These are phyloP conservation scores for Heliothis subflexa DNA, from an alignment of 1,140 invertebrate genomes.

Conservation along the genomic window DNA sequence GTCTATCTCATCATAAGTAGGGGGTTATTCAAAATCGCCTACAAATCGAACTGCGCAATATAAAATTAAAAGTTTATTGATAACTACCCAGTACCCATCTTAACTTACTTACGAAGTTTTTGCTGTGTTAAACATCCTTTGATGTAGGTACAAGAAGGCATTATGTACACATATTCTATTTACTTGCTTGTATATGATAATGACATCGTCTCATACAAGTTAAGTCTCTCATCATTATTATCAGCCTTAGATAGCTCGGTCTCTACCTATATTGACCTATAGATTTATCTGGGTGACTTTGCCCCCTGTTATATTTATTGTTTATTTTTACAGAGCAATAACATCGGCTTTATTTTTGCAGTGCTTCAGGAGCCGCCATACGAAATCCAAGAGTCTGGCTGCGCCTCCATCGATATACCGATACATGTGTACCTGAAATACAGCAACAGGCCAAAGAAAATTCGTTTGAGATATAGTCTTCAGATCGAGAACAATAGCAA, in stretches of 20 bases:
- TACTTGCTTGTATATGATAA: too few species aligned
- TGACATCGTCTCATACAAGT: slow-evolving; percentile 11
- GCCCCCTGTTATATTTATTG: slow-evolving; percentile 16
- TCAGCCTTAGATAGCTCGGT: slow-evolving; percentile 46
- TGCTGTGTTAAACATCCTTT: too few species aligned
- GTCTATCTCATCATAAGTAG: too few species aligned
- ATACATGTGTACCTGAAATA: slow-evolving; percentile 83
- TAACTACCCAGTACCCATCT: too few species aligned
- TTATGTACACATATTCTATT: slow-evolving; percentile 7
- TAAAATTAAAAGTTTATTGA: too few species aligned
- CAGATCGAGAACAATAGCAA: slow-evolving; percentile 76
- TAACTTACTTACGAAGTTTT: too few species aligned
- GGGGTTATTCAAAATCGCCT: too few species aligned
- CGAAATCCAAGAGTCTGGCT: slow-evolving; percentile 82
- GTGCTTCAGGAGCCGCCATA: slow-evolving; percentile 83
- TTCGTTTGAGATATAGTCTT: slow-evolving; percentile 76
- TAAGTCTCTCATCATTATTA: slow-evolving; percentile 40
- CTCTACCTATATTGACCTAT: slow-evolving; percentile 46
- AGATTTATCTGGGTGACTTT: slow-evolving; percentile 55
- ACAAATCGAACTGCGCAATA: too few species aligned
- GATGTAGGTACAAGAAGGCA: too few species aligned
- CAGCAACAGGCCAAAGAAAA: slow-evolving; percentile 77
- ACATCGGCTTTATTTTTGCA: slow-evolving; percentile 61
- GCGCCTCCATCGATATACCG: slow-evolving; percentile 79
- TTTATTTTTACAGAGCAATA: slow-evolving; percentile 46